Evolutionary conservation across 2,113 vertebrate species (phyloP), one percentile per base, ranked within the genome.

Genomic region (Noctilio leporinus): DNA sequence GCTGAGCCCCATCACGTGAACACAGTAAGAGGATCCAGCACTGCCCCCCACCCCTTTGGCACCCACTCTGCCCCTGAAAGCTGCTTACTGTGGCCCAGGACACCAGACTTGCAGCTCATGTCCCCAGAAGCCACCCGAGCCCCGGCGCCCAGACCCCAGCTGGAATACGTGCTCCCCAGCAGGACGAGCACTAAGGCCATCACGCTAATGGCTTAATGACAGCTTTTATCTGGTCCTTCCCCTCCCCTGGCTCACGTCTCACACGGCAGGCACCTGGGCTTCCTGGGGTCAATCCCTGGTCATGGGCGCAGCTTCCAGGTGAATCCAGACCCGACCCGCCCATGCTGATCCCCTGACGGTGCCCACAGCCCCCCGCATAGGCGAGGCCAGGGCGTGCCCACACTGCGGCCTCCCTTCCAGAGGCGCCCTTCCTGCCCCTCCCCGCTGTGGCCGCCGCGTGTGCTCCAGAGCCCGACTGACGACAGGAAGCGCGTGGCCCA

Each of bases 271-370:
- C 17, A 7, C 72, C 24, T 33, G 16, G 16, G 10, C 65, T 82
- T 69, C 45, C 35, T 30, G 43, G 57, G 22, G 35, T 76, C 17
- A 8, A 45, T 59, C 69, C 35, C 33, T 43, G 9, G 45, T 33
- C 59, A n/a, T 30, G 16, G 47, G 5, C 53, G 73, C 51, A 3
- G 11, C 70, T 70, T 40, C 40, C 11, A 28, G 30, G 11, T n/a
- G 67, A 11, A 43, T 12, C 24, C 62, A 17, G 19, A 22, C 12
- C 33, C 38, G 22, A 35, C 47, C 24, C 4, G 53, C 45, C 12
- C 0, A 0, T 5, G 9, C 4, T 49, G 84, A n/a, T n/a, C n/a
- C n/a, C n/a, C n/a, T n/a, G n/a, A n/a, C 67, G 30, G 2, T 2
- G 1, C 26, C 57, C 10, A 2, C 19, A 2, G 22, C 38, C 45